Base-by-base conservation (phyloP, 2,113 vertebrate genomes). In the Nasalis larvatus region DNA sequence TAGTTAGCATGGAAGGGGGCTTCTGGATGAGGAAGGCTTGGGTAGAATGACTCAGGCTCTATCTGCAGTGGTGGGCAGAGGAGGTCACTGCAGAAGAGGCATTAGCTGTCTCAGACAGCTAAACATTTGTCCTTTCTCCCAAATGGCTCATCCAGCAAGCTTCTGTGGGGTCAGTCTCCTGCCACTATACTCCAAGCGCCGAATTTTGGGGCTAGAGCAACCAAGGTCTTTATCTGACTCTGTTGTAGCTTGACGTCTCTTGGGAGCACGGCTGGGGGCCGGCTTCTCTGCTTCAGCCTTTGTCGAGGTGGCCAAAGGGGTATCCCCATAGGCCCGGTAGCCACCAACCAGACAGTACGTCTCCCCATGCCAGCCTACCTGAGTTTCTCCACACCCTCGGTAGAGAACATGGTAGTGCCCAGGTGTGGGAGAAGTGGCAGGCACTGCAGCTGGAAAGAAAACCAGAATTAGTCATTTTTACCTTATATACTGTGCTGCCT, bases 331-430 rank as follows among this genome's bases (percentile, higher is more conserved):
- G 89, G 23, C 8, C 10, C 14, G 35, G 74, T 93, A 97, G 49
- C 96, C 80, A 6, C 97, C 94, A n/a, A 73, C 37, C 47, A 97
- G 86, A 80, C 95, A 97, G 89, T 95, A 90, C 3, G 96, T 97
- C 74, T 97, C 91, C 68, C 96, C 96, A 11, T 96, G 96, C 95
- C 96, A 95, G 92, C 68, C 17, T 30, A 95, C 25, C 80, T 93
- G 95, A 12, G 54, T 88, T 91, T 97, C 83, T 20, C 94, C 86
- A 40, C 8, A 76, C 1, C 74, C 87, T 73, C 4, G 52, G 69
- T 95, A 97, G 97, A 95, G 78, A 60, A 97, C 74, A 23, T 87
- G 96, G 95, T 86, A 97, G 69, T 95, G 82, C 40, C 42, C 35
- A 25, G 68, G 92, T 37, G 40, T 82, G 37, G 93, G 71, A 40